These are phyloP conservation scores for Bicyclus anynana DNA, from an alignment of 1,140 invertebrate genomes.

Conservation along the genomic window DNA sequence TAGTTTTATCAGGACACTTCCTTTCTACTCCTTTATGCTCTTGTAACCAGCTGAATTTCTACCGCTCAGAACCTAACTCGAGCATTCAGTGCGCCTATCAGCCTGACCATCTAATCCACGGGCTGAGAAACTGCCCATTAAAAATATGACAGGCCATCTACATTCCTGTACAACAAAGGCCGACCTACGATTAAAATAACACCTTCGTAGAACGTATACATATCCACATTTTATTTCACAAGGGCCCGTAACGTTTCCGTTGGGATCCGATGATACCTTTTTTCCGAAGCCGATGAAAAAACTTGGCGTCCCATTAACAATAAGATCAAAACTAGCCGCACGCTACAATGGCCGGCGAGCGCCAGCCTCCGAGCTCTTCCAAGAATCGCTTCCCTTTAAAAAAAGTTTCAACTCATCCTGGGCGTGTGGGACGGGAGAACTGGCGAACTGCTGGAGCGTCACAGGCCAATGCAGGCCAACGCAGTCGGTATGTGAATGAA, in stretches of 20 bases:
- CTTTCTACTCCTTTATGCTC: too few species aligned
- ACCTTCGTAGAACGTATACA: conserved; percentile 71
- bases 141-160: conserved; percentile 73
- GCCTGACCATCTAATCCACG: conserved; percentile 29
- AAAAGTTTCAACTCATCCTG: conserved; percentile 71
- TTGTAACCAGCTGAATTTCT: too few species aligned
- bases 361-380: conserved; percentile 69
- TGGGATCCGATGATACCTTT: conserved; percentile 71
- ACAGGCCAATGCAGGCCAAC: not conserved
- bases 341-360: conserved; percentile 68
- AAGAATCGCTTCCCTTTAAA: conserved; percentile 67
- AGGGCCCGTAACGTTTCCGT: conserved; percentile 72
- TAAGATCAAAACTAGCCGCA: conserved; percentile 76
- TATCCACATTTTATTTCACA: conserved; percentile 68
- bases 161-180: conserved; percentile 72
- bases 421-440: conserved; percentile 62
- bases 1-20: too few species aligned
- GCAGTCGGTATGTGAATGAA: too few species aligned
- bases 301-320: conserved; percentile 75
- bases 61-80: too few species aligned
- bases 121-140: conserved; percentile 66
- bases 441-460: conserved; percentile 42
- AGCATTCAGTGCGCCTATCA: conserved; percentile 50
- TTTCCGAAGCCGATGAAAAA: conserved; percentile 68
- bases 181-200: conserved; percentile 72